Evolutionary conservation across 2,888 invertebrate species (phyloP).

Genomic region (Catocala fraxini): DNA sequence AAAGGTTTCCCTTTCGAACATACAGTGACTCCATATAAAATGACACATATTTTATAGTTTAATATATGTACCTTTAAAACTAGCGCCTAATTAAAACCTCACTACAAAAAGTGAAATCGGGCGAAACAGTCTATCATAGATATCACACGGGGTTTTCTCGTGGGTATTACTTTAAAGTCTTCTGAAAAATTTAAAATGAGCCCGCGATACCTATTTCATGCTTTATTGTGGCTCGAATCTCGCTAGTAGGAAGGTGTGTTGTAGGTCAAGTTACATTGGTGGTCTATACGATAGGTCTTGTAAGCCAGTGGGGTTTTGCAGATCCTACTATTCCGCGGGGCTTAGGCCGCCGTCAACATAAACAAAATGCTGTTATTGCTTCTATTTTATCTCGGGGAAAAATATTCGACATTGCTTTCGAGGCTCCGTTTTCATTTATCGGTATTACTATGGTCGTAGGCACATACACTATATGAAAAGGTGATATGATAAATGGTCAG

Average conservation of each 20-base stretch:
- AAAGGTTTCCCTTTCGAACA: background rate
- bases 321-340: conserved; percentile 62
- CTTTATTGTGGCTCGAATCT: conserved; percentile 5
- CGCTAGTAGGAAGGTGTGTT: background rate
- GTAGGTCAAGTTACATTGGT: conserved; percentile 54
- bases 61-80: conserved; percentile 18
- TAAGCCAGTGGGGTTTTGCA: conserved; percentile 46
- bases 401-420: conserved; percentile 67
- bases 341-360: conserved; percentile 78
- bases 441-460: conserved; percentile 43
- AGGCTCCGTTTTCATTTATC: conserved; percentile 61
- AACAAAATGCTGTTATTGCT: conserved; percentile 82
- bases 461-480: background rate
- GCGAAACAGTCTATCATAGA: conserved; percentile 61
- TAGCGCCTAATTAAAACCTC: conserved; percentile 49
- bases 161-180: conserved; percentile 59
- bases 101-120: conserved; percentile 33
- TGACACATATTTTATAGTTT: conserved; percentile 10
- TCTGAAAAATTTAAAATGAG: conserved; percentile 40
- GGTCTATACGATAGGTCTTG: conserved; percentile 61
- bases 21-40: conserved; percentile 19
- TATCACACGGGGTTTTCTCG: conserved; percentile 61
- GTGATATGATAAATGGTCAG: background rate
- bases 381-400: conserved; percentile 79
- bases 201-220: conserved; percentile 10